Percentiles rank a stretch among this genome's conserved stretches.
These are phyloP conservation scores for Cheilosia vulpina DNA, from an alignment of 2,888 invertebrate species.

Conservation along the genomic window DNA sequence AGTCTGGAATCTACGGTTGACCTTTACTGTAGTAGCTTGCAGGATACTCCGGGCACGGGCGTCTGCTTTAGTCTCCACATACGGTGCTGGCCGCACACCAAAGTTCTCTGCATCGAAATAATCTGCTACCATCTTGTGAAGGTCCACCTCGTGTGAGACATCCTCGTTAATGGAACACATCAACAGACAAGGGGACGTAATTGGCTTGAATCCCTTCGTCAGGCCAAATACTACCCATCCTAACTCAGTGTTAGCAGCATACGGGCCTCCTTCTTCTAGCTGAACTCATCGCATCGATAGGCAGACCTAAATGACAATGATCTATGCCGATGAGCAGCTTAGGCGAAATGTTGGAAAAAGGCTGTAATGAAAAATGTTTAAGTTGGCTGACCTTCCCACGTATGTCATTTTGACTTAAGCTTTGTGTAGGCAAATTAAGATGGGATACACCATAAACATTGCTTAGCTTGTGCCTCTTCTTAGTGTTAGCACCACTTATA, in stretches of 20 bases:
- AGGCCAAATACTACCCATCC: slow-evolving; percentile 37
- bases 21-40: neutral
- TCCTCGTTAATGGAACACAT: neutral
- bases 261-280: neutral
- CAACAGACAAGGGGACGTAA: slow-evolving; percentile 16
- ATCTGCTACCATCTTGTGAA: neutral
- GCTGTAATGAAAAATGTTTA: neutral
- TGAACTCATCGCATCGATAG: neutral
- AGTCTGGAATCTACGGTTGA: slow-evolving; percentile 36
- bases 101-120: slow-evolving; percentile 33
- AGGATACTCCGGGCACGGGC: neutral
- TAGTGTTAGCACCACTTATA: slow-evolving; percentile 41
- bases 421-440: slow-evolving; percentile 34
- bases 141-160: too few relatives aligned
- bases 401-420: neutral
- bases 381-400: too few relatives aligned
- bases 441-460: slow-evolving; percentile 19
- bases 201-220: neutral
- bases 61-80: neutral
- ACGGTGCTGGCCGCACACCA: neutral
- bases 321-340: slow-evolving; percentile 52
- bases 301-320: slow-evolving; percentile 51
- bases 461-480: slow-evolving; percentile 12
- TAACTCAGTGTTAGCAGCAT: slow-evolving; percentile 36
- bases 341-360: slow-evolving; percentile 30